Percentiles rank a stretch among this genome's conserved stretches.
Conservation (phyloP, 2,113 vertebrate genomes). For the cattle (Bos taurus) region DNA sequence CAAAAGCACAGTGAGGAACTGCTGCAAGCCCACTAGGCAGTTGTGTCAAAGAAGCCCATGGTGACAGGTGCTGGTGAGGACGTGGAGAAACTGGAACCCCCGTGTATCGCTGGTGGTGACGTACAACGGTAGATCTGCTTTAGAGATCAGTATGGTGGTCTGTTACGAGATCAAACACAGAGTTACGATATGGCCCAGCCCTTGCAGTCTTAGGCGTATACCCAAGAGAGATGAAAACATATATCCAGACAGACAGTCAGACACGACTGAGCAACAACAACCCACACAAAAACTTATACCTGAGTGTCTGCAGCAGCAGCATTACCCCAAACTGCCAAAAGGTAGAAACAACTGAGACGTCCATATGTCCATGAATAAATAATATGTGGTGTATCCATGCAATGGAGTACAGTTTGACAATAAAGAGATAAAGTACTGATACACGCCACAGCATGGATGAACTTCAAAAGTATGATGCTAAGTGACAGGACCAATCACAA, state of each 20-base stretch:
- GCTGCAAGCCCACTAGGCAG: not conserved
- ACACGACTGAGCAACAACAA: not conserved
- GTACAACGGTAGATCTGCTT: fast-evolving
- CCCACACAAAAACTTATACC: fast-evolving
- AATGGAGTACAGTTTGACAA: no score
- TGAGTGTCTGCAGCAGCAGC: not conserved
- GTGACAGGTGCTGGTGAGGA: fast-evolving
- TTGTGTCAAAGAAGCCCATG: no score
- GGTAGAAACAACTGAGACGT: not conserved
- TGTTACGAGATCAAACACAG: not conserved
- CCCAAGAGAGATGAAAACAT: not conserved
- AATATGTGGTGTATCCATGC: fast-evolving
- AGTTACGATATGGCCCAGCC: fast-evolving
- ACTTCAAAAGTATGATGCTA: fast-evolving
- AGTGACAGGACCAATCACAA: not conserved
- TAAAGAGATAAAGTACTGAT: not conserved
- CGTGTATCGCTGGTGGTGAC: fast-evolving
- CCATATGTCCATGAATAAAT: not conserved
- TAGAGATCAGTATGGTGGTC: not conserved
- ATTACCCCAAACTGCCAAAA: not conserved
- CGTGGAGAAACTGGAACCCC: not conserved
- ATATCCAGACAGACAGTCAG: not conserved
- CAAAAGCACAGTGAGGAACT: not conserved
- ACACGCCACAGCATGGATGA: fast-evolving
- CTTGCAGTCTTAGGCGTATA: fast-evolving